phyloP scores from a whole-genome alignment of 2,797 vertebrate species.

The Chaetodon trifasciatus region DNA sequence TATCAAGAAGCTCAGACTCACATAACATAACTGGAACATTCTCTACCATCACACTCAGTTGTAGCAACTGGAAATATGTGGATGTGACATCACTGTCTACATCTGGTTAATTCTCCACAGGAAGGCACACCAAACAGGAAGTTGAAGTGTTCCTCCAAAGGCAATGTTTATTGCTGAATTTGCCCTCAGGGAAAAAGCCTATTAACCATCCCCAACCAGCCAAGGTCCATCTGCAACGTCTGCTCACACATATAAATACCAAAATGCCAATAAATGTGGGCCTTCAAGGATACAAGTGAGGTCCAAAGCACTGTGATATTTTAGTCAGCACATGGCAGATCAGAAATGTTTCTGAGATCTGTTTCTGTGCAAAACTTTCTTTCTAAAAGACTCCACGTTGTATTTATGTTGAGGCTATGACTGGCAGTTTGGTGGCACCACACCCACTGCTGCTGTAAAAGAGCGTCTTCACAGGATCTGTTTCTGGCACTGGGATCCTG shows the following conservation, averaged over 20 bases:
- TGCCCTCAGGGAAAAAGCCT: conserved; percentile 27
- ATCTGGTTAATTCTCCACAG: conserved; percentile 31
- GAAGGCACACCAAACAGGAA: conserved; percentile 65
- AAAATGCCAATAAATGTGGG: conserved; percentile 2
- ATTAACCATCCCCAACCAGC: conserved; percentile 23
- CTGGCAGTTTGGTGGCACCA: conserved; percentile 49
- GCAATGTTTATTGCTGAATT: conserved; percentile 37
- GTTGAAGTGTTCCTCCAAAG: conserved; percentile 42
- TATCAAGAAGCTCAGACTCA: not conserved
- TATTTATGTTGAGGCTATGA: conserved; percentile 26
- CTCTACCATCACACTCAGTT: not conserved
- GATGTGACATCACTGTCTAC: not conserved
- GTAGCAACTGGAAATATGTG: conserved; percentile 12
- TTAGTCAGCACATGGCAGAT: not conserved
- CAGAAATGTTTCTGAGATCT: not conserved
- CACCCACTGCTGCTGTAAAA: conserved; percentile 55
- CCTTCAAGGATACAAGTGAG: not conserved
- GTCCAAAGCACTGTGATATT: not conserved
- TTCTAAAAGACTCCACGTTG: conserved; percentile 18
- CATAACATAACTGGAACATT: not conserved
- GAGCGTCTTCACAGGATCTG: conserved; percentile 35
- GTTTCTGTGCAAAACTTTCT: not conserved
- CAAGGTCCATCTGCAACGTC: conserved; percentile 9
- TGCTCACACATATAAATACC: conserved; percentile 23
- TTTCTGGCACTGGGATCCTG: conserved; percentile 41